Percentiles rank a stretch among this genome's conserved stretches.
These are phyloP conservation scores for Andrena flavipes DNA, from an alignment of 2,888 invertebrate species.

Conservation along the genomic window DNA sequence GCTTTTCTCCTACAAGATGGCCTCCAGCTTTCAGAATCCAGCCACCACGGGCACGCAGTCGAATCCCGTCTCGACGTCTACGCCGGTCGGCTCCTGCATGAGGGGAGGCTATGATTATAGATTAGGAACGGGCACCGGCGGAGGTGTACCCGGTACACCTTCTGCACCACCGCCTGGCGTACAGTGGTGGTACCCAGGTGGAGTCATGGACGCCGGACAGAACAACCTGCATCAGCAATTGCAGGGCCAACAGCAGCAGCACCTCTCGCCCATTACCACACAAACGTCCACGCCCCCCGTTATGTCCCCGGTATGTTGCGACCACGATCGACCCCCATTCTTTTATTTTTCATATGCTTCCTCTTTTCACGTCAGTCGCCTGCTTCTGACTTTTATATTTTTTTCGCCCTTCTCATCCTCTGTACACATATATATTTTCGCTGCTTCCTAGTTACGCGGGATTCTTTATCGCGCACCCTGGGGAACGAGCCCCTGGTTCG, in stretches of 20 bases:
- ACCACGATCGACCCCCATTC: constrained; percentile 63
- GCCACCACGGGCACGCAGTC: constrained; percentile 89
- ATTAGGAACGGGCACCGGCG: constrained; percentile 87
- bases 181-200: constrained; percentile 92
- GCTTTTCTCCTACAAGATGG: constrained; percentile 94
- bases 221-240: constrained; percentile 88
- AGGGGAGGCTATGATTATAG: constrained; percentile 89
- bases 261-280: constrained; percentile 82
- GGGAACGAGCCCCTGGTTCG: constrained; percentile 4
- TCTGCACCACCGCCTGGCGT: constrained; percentile 85
- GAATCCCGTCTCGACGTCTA: constrained; percentile 87
- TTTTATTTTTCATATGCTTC: constrained; percentile 30
- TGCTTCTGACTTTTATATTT: constrained; percentile 43
- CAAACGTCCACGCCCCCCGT: constrained; percentile 83
- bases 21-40: constrained; percentile 92
- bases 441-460: constrained; percentile 28
- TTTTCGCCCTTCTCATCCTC: background rate
- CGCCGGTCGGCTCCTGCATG: constrained; percentile 86
- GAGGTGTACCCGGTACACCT: constrained; percentile 79
- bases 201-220: constrained; percentile 87
- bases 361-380: constrained; percentile 51
- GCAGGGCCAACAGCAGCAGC: constrained; percentile 82
- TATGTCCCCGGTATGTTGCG: constrained; percentile 83
- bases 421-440: constrained; percentile 5
- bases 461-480: constrained; percentile 2